Base-by-base conservation (phyloP, 2,113 vertebrate genomes). In the Ptilorrhoa leucosticta region DNA sequence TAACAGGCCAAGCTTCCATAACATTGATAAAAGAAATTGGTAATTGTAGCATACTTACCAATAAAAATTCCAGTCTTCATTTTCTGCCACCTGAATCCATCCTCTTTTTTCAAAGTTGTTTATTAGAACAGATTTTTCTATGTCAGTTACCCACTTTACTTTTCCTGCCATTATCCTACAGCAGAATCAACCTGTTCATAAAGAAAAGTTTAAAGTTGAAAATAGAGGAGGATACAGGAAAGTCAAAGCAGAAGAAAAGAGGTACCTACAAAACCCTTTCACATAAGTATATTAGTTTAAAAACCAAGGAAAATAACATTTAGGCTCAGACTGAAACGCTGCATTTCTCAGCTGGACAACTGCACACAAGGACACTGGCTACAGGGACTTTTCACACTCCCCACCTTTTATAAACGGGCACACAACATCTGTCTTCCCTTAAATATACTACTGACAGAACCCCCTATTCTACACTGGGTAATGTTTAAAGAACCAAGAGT, bases 41-140 rank as follows among this genome's bases (percentile, higher is more conserved):
- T 58, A 61, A 66, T 60, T 82, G 65, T 21, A 30, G 37, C 0
- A 1, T 18, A 87, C 98, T 97, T 91, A 99, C 99, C 99, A 99
- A 97, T 99, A 99, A 94, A 99, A 99, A 92, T 99, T 99, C 99
- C 99, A 99, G 83, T 99, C 99, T 64, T 99, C 99, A 53, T 95
- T 99, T 72, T 99, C 99, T 10, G 99, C 96, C 75, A 99, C 99
- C 82, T 98, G 99, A 71, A 98, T 76, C 99, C 99, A 99, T 68
- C 99, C 99, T 96, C 99, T 98, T 97, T 99, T 99, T 95, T 99
- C 99, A 86, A 99, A 99, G 98, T 99, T 99, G 93, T 99, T 99
- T 96, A 99, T 98, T 64, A 99, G 98, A 96, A 99, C 99, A 4
- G 99, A 99, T 95, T 99, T 99, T 97, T 99, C 99, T 61, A 99